Conservation (phyloP, 1,140 invertebrate genomes). For the Asobara japonica region DNA sequence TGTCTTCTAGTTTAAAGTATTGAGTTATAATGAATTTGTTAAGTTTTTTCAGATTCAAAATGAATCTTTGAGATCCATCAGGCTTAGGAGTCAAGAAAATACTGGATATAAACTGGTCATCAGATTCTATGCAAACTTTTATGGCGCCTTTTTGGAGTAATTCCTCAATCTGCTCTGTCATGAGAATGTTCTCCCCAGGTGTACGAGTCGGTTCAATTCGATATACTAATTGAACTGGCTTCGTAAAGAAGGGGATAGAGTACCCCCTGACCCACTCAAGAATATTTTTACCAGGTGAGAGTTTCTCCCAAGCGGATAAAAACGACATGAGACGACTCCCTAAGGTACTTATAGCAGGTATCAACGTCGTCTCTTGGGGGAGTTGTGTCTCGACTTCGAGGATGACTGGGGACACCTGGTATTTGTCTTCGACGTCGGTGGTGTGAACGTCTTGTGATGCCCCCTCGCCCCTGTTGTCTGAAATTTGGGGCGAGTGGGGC, state of each 20-base stretch:
- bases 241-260: constrained; percentile 8
- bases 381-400: constrained; percentile 13
- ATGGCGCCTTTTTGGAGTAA: constrained; percentile 27
- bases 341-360: constrained; percentile 6
- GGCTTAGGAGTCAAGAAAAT: constrained; percentile 45
- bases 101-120: constrained; percentile 41
- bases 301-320: background rate
- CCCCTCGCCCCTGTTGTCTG: constrained; percentile 17
- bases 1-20: constrained; percentile 37
- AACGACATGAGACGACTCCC: constrained; percentile 4
- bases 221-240: background rate
- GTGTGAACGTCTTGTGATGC: background rate
- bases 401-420: background rate
- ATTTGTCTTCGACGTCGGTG: background rate
- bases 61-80: constrained; percentile 38
- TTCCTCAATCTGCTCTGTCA: constrained; percentile 22
- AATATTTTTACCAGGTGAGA: background rate
- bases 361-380: constrained; percentile 1
- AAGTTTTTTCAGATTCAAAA: constrained; percentile 44
- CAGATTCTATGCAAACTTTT: background rate
- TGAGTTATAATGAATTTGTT: constrained; percentile 38
- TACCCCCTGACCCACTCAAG: constrained; percentile 13
- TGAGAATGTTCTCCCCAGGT: background rate
- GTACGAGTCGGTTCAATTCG: constrained; percentile 8
- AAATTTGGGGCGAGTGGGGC: constrained; percentile 6